Conservation (phyloP, 23 tunicate species). For the Trididemnum miniatum region DNA sequence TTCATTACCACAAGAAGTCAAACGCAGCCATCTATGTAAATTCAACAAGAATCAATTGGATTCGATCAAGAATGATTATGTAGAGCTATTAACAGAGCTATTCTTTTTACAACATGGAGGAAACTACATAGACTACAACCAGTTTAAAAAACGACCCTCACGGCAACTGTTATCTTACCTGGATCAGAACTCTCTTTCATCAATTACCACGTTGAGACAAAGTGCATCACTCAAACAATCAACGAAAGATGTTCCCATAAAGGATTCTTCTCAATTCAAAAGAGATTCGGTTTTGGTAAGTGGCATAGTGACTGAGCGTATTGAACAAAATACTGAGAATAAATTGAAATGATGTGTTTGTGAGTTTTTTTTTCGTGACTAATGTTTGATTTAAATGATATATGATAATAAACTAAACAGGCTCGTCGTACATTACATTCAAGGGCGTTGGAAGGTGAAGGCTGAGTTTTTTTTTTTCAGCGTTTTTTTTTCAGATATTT, state of each 20-base stretch:
- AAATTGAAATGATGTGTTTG: too few relatives aligned
- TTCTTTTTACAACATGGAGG: conserved; percentile 92
- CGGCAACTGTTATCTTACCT: conserved; percentile 40
- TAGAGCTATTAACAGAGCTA: conserved; percentile 63
- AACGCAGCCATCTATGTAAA: not conserved
- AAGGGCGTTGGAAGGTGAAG: too few relatives aligned
- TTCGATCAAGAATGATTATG: conserved; percentile 34
- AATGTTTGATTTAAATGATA: too few relatives aligned
- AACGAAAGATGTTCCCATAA: not conserved
- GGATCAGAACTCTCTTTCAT: conserved; percentile 37
- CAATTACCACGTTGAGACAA: not conserved
- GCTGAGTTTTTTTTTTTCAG: too few relatives aligned
- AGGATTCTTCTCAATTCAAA: too few relatives aligned
- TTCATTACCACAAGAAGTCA: not conserved
- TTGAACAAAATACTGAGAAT: too few relatives aligned
- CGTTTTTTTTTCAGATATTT: too few relatives aligned
- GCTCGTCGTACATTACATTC: too few relatives aligned
- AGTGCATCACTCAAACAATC: not conserved
- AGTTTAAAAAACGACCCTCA: conserved; percentile 88
- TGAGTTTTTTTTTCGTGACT: too few relatives aligned
- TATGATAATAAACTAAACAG: too few relatives aligned
- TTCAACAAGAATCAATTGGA: conserved; percentile 4
- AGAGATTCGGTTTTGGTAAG: too few relatives aligned
- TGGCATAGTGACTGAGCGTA: too few relatives aligned
- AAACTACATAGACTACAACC: conserved; percentile 58